Base-by-base conservation (phyloP, 2,797 vertebrate genomes). In the Danio tinwini region DNA sequence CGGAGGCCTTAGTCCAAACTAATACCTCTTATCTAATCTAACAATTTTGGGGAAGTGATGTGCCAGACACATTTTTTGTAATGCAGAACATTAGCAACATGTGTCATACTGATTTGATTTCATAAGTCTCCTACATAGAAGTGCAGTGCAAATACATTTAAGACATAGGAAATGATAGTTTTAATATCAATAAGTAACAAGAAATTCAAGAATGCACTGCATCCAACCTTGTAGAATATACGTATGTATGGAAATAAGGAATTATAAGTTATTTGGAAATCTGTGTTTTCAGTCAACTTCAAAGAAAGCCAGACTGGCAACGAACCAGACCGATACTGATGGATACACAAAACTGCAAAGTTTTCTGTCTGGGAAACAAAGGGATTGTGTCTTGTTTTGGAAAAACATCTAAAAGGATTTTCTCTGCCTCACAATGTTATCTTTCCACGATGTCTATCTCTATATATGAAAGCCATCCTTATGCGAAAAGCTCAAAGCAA, bases 91-190 rank as follows among this genome's bases (percentile, higher is more conserved):
- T 63, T 56, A 53, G n/a, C 29, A 7, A 3, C 40, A 45, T 50
- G 16, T 40, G n/a, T 78, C 55, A 69, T 14, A 21, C 49, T 78
- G 65, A 76, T 76, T 76, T 78, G 65, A 76, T 76, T 76, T 76
- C n/a, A 53, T 37, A 65, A 45, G 40, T 55, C 19, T 74, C 7
- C 5, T 29, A 21, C 14, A 50, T 16, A 10, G 19, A 58, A 52
- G 45, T 12, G 50, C 7, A 44, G 21, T 74, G 58, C 50, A 49
- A 40, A 50, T 58, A 21, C n/a, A 74, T n/a, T 40, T 14, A 49
- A 63, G 47, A 47, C 6, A 67, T 29, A 17, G 21, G 56, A 56
- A 56, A 56, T 21, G 37, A 19, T 42, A 56, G 11, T 47, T 2
- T 59, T 45, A 47, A 39, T 47, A 47, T 61, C 55, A 47, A n/a